These are phyloP conservation scores for Otis tarda DNA, from an alignment of 2,113 vertebrate genomes.

Conservation along the genomic window DNA sequence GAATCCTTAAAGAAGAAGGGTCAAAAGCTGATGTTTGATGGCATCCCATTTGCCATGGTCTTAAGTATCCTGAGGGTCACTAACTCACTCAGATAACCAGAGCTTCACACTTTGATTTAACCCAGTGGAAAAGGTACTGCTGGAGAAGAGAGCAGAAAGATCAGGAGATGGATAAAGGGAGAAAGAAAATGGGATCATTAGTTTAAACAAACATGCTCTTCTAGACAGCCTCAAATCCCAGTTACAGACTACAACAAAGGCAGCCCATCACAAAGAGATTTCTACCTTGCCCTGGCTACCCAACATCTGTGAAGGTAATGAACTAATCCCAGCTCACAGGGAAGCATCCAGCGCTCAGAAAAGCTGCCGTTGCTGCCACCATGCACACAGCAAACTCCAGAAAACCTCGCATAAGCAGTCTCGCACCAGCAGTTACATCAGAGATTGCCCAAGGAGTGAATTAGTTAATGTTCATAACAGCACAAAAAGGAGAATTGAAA, in stretches of 20 bases:
- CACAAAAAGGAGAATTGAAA: neutral
- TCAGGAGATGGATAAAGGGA: neutral
- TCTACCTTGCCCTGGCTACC: neutral
- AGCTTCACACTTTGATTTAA: constrained; percentile 12
- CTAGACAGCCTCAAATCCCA: neutral
- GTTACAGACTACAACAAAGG: neutral
- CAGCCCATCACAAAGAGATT: neutral
- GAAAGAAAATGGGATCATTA: neutral
- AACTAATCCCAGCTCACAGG: neutral
- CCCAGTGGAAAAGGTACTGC: neutral
- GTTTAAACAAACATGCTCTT: neutral
- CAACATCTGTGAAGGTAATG: neutral
- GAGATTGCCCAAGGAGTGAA: neutral
- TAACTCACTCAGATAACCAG: neutral
- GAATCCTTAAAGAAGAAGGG: neutral
- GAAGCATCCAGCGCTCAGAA: neutral
- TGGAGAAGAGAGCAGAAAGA: neutral
- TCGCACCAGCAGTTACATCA: neutral
- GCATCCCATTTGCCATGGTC: neutral
- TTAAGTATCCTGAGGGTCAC: neutral
- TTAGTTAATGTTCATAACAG: neutral
- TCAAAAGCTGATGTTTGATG: neutral
- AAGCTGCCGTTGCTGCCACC: neutral
- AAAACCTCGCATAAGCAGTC: neutral
- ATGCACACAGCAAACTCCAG: rapidly evolving